These are phyloP conservation scores for Notothenia coriiceps DNA, from an alignment of 2,113 vertebrate species.

Conservation along the genomic window DNA sequence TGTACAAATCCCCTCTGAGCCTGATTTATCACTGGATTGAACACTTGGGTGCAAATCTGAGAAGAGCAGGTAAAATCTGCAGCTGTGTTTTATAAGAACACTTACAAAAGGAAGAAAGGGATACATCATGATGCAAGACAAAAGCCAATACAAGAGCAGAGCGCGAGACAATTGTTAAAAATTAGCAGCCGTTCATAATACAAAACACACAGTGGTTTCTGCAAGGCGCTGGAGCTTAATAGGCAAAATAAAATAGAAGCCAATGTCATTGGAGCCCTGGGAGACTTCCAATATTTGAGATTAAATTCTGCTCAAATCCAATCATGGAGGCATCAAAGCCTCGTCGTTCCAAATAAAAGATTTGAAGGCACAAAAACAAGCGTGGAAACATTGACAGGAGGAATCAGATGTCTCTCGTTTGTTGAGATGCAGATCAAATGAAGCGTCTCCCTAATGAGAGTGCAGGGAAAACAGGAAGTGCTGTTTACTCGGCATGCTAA, in stretches of 20 bases:
- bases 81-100: too few relatives aligned
- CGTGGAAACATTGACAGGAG: neutral
- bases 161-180: neutral
- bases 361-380: neutral
- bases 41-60: too few relatives aligned
- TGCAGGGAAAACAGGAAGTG: neutral
- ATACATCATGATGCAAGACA: too few relatives aligned
- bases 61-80: too few relatives aligned
- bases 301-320: constrained; percentile 4
- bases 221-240: neutral
- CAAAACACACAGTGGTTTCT: neutral
- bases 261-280: neutral
- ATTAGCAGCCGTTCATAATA: neutral
- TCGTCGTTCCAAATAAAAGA: neutral
- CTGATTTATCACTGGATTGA: too few relatives aligned
- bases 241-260: neutral
- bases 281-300: constrained; percentile 8
- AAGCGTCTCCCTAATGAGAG: neutral
- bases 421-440: constrained; percentile 14
- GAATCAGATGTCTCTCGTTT: neutral
- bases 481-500: too few relatives aligned
- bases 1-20: too few relatives aligned
- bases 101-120: too few relatives aligned
- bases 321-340: neutral
- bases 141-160: too few relatives aligned